phyloP scores from a whole-genome alignment of 2,113 vertebrate species.

The Thinocorus orbignyianus region DNA sequence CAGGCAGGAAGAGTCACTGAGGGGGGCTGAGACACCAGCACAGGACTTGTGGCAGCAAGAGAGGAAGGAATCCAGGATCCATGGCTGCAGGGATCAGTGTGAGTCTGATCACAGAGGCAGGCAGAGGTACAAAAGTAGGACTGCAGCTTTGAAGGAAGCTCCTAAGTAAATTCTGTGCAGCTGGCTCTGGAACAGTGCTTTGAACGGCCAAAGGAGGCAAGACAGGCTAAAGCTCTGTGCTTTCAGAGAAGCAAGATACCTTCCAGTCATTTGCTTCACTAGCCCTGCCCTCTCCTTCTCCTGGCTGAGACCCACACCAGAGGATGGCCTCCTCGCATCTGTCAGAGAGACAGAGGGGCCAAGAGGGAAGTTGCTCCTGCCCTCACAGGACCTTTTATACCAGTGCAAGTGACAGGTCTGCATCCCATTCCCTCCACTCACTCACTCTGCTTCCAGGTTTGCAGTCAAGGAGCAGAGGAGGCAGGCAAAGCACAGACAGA shows the following conservation, averaged over 20 bases:
- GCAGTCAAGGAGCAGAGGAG: neutral
- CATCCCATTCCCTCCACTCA: neutral
- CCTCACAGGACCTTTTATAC: neutral
- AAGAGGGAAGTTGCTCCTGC: neutral
- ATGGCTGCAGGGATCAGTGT: neutral
- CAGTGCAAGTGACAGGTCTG: neutral
- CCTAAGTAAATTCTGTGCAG: neutral
- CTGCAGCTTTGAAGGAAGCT: neutral
- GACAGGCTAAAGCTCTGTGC: neutral
- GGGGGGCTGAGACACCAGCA: neutral
- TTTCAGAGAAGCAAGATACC: neutral
- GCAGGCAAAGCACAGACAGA: neutral
- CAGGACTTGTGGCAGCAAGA: neutral
- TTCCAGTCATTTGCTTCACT: neutral
- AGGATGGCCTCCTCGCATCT: neutral
- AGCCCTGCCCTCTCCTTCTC: neutral
- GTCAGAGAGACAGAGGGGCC: neutral
- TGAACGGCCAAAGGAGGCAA: neutral
- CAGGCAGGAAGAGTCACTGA: neutral
- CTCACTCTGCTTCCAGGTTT: neutral
- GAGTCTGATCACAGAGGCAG: neutral
- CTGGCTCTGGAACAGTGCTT: neutral
- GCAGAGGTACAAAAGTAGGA: neutral
- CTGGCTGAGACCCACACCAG: neutral
- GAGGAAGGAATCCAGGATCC: neutral